Conservation (phyloP, 2,888 invertebrate species). For the Electrophaes corylata region DNA sequence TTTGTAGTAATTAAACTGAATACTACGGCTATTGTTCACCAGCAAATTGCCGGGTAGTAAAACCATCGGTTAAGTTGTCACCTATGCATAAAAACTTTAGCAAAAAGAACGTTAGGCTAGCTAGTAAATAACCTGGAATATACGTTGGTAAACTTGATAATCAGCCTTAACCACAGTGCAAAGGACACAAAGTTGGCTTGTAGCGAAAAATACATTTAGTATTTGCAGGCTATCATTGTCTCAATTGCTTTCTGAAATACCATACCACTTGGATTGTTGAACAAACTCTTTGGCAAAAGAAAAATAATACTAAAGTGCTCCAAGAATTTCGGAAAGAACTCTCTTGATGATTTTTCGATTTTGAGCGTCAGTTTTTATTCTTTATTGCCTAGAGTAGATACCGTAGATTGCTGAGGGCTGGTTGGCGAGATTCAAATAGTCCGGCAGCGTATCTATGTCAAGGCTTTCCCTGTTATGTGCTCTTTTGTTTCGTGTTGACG, state of each 20-base stretch:
- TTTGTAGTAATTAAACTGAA: slow-evolving; percentile 41
- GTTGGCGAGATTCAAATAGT: slow-evolving; percentile 25
- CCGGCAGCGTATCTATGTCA: slow-evolving; percentile 30
- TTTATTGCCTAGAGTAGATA: slow-evolving; percentile 2
- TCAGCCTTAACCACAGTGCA: slow-evolving; percentile 1
- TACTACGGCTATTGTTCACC: slow-evolving; percentile 17
- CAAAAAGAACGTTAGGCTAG: not conserved
- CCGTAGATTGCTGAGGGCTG: slow-evolving; percentile 24
- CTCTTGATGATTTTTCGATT: too few relatives aligned
- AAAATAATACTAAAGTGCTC: not conserved
- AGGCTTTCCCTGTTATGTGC: slow-evolving; percentile 29
- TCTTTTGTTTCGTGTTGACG: slow-evolving; percentile 25
- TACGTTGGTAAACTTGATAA: not conserved
- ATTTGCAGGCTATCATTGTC: not conserved
- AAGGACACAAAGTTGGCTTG: slow-evolving; percentile 10
- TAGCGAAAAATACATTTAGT: not conserved
- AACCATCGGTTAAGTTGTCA: not conserved
- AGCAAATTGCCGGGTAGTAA: not conserved
- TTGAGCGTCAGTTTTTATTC: not conserved
- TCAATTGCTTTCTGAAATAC: not conserved
- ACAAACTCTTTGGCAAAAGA: not conserved
- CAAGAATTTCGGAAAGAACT: too few relatives aligned
- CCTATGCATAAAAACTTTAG: not conserved
- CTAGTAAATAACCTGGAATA: not conserved
- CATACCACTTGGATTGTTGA: not conserved